Evolutionary conservation across 2,113 vertebrate genomes (phyloP).

Genomic region (Sinocyclocheilus anshuiensis): DNA sequence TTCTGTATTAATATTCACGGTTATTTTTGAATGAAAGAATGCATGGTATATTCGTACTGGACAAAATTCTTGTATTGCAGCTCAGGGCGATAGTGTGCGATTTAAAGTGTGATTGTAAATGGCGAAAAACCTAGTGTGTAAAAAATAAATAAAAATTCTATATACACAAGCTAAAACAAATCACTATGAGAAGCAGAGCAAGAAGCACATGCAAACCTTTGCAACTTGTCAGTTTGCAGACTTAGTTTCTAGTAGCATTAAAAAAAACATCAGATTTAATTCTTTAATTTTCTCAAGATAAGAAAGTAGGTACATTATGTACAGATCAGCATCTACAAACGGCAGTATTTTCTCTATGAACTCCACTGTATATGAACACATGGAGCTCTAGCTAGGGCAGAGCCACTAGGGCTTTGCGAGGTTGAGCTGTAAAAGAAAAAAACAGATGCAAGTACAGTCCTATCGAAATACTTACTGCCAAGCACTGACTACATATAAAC

Average conservation of each 20-base stretch:
- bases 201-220: neutral
- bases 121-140: no score
- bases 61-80: no score
- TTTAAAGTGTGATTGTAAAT: no score
- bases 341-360: slow-evolving; percentile 20
- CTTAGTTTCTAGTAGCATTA: neutral
- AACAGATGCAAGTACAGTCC: slow-evolving; percentile 22
- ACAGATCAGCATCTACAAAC: slow-evolving; percentile 45
- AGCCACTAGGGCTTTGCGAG: slow-evolving; percentile 27
- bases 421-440: slow-evolving; percentile 51
- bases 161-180: no score
- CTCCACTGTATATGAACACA: neutral
- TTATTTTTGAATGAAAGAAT: no score
- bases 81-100: no score
- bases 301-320: slow-evolving; percentile 37
- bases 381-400: slow-evolving; percentile 25
- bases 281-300: slow-evolving; percentile 46
- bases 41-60: no score
- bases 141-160: no score
- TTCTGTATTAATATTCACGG: no score
- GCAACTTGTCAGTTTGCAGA: neutral
- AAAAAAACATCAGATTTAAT: neutral
- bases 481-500: slow-evolving; percentile 48
- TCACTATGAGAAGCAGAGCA: no score
- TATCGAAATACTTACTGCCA: slow-evolving; percentile 54